Percentiles rank a stretch among this genome's conserved stretches.
phyloP scores from a whole-genome alignment of 2,113 vertebrate genomes.

The Semnornis frantzii region DNA sequence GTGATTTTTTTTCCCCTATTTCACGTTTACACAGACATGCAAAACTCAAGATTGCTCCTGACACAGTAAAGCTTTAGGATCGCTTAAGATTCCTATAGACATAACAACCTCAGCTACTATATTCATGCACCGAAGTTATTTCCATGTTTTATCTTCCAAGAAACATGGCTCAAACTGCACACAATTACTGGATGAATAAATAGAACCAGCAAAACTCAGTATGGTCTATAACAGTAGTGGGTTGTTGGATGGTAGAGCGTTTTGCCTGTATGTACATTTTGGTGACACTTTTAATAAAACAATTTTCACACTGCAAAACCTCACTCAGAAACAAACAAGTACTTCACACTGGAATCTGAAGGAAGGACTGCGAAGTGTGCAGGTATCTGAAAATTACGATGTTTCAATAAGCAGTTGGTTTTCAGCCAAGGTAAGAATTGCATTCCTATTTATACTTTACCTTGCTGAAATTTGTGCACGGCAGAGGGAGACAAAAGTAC shows the following conservation, averaged over 20 bases:
- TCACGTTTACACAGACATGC: background rate
- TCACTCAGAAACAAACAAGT: background rate
- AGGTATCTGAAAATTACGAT: background rate
- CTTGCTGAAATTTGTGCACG: background rate
- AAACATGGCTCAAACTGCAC: background rate
- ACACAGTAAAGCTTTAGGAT: background rate
- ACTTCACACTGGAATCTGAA: background rate
- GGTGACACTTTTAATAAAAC: background rate
- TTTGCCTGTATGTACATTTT: background rate
- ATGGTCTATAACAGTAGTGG: background rate
- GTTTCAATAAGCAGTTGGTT: background rate
- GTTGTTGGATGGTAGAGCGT: background rate
- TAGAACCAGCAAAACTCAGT: background rate
- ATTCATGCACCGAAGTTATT: background rate
- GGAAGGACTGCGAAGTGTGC: background rate
- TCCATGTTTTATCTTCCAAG: background rate
- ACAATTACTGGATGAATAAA: background rate
- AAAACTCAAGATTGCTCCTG: background rate
- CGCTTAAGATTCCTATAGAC: background rate
- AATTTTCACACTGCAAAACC: background rate
- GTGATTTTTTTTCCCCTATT: background rate
- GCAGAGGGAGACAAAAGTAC: slow-evolving; percentile 8
- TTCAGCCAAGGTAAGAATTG: background rate
- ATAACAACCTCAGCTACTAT: background rate
- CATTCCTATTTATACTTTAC: background rate